Percentiles rank a stretch among this genome's conserved stretches.
Conservation (phyloP, 2,888 invertebrate genomes). For the Galerucella nymphaeae region DNA sequence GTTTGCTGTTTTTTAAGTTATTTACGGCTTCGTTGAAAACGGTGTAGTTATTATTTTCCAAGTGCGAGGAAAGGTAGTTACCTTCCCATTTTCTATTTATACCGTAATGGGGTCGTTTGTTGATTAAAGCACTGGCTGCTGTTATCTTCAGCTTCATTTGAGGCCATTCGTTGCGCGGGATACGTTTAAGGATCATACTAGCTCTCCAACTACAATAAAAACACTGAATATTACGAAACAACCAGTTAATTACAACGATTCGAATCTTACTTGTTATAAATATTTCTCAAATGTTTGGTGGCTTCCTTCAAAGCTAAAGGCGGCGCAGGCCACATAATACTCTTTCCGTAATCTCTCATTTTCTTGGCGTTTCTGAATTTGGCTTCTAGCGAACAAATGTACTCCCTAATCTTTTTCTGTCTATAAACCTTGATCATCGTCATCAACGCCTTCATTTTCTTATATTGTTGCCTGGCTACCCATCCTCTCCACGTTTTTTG, state of each 20-base stretch:
- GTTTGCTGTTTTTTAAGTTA: conserved; percentile 75
- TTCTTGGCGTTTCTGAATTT: conserved; percentile 75
- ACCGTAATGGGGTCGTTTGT: conserved; percentile 78
- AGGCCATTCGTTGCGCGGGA: conserved; percentile 88
- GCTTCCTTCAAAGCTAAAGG: conserved; percentile 76
- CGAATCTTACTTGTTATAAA: conserved; percentile 72
- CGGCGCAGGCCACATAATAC: conserved; percentile 83
- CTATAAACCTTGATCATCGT: conserved; percentile 85
- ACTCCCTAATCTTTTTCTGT: conserved; percentile 79
- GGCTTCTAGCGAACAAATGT: conserved; percentile 73
- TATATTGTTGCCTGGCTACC: conserved; percentile 77
- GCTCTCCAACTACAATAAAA: conserved; percentile 80
- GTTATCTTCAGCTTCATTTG: conserved; percentile 84
- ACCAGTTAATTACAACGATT: background rate
- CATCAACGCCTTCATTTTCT: conserved; percentile 86
- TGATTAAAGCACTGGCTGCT: conserved; percentile 78
- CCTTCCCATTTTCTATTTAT: conserved; percentile 84
- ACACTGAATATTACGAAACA: background rate
- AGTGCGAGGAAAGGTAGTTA: conserved; percentile 78
- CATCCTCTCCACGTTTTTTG: conserved; percentile 94
- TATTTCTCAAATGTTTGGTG: conserved; percentile 71
- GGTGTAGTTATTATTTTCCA: conserved; percentile 76
- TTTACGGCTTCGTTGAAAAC: conserved; percentile 76
- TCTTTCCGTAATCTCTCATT: conserved; percentile 81
- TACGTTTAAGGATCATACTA: conserved; percentile 78